phyloP scores from a whole-genome alignment of 92 coral and sea anemone species.

The Bergia puertoricense region DNA sequence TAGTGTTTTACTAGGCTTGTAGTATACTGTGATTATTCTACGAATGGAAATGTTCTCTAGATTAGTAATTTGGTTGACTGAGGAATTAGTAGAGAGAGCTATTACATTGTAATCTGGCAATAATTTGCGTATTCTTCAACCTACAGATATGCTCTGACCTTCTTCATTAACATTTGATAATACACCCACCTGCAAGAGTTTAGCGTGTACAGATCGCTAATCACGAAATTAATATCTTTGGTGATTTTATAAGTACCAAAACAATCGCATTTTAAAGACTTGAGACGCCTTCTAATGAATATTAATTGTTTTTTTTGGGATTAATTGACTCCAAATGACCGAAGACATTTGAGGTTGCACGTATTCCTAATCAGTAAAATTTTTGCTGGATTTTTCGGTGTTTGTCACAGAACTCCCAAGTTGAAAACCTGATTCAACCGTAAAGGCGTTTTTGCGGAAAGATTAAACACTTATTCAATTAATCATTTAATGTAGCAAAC shows the following conservation, averaged over 20 bases:
- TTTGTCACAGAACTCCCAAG: constrained; percentile 23
- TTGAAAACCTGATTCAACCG: background rate
- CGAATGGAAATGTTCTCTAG: no score
- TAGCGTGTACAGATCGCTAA: background rate
- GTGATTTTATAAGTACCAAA: background rate
- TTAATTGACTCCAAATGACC: constrained; percentile 13
- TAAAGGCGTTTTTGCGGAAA: background rate
- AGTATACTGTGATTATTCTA: no score
- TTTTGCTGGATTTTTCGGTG: background rate
- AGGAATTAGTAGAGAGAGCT: no score
- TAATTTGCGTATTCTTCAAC: background rate
- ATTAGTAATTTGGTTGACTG: no score
- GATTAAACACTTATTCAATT: background rate
- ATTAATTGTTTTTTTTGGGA: background rate
- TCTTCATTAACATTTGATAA: background rate
- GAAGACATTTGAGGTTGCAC: background rate
- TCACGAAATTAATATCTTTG: background rate
- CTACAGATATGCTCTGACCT: background rate
- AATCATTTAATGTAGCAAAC: background rate
- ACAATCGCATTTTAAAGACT: constrained; percentile 23
- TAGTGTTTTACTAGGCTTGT: no score
- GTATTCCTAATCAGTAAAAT: background rate
- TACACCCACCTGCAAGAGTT: no score
- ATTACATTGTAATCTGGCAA: no score
- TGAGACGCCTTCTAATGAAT: background rate